Conservation (phyloP, 2,888 invertebrate genomes). For the Drosophila merina region DNA sequence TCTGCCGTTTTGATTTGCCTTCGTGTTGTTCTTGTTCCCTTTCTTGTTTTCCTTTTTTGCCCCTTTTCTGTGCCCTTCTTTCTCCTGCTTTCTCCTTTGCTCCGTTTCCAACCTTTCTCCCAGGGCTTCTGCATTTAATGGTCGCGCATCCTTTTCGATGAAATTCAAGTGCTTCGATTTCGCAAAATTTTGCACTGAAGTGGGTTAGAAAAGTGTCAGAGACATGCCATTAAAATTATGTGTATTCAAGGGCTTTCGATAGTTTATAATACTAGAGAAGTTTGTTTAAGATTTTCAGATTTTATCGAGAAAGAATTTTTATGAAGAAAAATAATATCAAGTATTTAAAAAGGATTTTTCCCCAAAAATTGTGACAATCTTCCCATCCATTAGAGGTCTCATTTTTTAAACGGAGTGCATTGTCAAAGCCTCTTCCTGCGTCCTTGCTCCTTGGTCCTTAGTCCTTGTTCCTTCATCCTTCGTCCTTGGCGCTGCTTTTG, state of each 20-base stretch:
- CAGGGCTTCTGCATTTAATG: constrained; percentile 63
- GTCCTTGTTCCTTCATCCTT: constrained; percentile 7
- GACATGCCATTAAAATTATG: constrained; percentile 2
- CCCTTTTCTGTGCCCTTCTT: not conserved
- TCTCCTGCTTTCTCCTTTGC: too few species aligned
- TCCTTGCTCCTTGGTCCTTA: not conserved
- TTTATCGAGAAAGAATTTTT: too few species aligned
- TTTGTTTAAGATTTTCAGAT: not conserved
- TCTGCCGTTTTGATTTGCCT: constrained; percentile 29
- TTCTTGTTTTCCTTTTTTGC: not conserved
- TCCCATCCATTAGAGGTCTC: not conserved
- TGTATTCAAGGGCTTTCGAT: not conserved
- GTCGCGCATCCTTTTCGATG: constrained; percentile 24
- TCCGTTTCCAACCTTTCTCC: constrained; percentile 6
- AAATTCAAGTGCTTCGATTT: constrained; percentile 40
- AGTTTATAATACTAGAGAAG: not conserved
- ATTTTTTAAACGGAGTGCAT: constrained; percentile 16
- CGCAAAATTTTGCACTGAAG: constrained; percentile 15
- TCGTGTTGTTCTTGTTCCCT: constrained; percentile 12
- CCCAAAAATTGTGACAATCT: not conserved
- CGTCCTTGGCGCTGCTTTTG: constrained; percentile 3
- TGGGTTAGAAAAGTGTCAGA: not conserved
- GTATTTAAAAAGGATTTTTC: not conserved
- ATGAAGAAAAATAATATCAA: too few species aligned
- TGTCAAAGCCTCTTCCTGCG: not conserved